Evolutionary conservation across 2,888 invertebrate genomes (phyloP), one percentile per base, ranked within the genome.

Genomic region (Drosophila anomelani): DNA sequence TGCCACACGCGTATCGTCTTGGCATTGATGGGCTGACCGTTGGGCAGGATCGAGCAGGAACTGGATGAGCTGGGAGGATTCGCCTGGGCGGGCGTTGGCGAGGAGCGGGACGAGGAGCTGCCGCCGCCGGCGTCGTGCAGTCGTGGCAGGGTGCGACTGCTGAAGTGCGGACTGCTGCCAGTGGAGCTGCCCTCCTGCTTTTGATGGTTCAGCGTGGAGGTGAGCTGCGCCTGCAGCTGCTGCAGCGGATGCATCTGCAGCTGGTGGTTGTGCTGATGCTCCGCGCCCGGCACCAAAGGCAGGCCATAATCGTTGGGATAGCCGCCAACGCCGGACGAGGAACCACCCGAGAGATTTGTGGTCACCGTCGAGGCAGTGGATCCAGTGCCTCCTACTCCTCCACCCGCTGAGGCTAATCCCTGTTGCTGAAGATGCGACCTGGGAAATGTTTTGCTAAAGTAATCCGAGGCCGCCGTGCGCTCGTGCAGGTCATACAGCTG

Each of bases 1-100:
- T 97, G 97, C 97, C 97, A 97, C 79, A 97, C 96, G 79, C 97
- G 95, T 89, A 97, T 94, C 86, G 97, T 96, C 92, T 97, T 97
- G 77, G 96, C 95, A 86, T 94, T 95, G 4, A 95, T 94, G 49
- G 95, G 93, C 78, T 92, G 91, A 20, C 92, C 91, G 66, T 92
- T 92, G 49, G 91, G 85, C 78, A 91, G 68, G 78, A 90, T 90
- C 59, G 90, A 88, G 75, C 90, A 88, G 89, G 89, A 87, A 81
- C 85, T 81, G 76, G 89, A 87, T 55, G 82, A 72, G 60, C 63
- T 41, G 49, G 47, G 36, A 1, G 47, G 43, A 2, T 43, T 43
- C 32, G 63, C 72, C 76, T 63, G 39, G 32, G 62, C 63, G 61
- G 80, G 72, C 73, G 86, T 74, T 29, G 90, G 76, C 56, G 90